Evolutionary conservation across 2,797 vertebrate genomes (phyloP), one percentile per base, ranked within the genome.

Genomic region (Halcyon badia): DNA sequence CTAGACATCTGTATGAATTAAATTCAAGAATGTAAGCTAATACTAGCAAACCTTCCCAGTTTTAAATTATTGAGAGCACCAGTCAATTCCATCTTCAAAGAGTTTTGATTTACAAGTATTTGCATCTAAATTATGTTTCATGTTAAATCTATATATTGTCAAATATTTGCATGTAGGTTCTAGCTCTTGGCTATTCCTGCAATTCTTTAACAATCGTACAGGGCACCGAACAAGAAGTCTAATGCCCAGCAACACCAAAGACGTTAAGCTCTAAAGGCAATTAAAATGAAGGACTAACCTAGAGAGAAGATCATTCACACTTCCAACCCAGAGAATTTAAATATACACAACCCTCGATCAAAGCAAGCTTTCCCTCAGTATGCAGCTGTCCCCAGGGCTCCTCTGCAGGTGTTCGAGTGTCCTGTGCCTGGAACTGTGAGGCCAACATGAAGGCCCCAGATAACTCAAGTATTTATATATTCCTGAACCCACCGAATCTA

Each of bases 41-140:
- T 52, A 70, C 42, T 22, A 89, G 39, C 57, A 89, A 68, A 57
- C 37, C 52, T 87, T 87, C 48, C 41, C 20, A 65, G 75, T 15
- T 75, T 75, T 94, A 89, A 94, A 85, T 83, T 83, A 90, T 17
- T 71, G 61, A 92, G 8, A 78, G 26, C 64, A 89, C 10, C 37
- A 57, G 69, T 5, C 57, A 78, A 58, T 57, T 94, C 41, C 15
- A 83, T 42, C 69, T 87, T 87, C 57, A 57, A 77, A 58, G 60
- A 87, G 71, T 68, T 87, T 49, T 87, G 70, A 93, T 95, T 96
- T 93, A 72, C 68, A 94, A 93, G 51, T 79, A 95, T 93, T 92
- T 94, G 72, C 95, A 90, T 92, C 77, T 49, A 52, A 87, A 93
- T 49, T 78, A 64, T 41, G n/a, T 64, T 95, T 83, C 68, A 79